Evolutionary conservation across 1,140 invertebrate genomes (phyloP).

Genomic region (Drosophila orena): DNA sequence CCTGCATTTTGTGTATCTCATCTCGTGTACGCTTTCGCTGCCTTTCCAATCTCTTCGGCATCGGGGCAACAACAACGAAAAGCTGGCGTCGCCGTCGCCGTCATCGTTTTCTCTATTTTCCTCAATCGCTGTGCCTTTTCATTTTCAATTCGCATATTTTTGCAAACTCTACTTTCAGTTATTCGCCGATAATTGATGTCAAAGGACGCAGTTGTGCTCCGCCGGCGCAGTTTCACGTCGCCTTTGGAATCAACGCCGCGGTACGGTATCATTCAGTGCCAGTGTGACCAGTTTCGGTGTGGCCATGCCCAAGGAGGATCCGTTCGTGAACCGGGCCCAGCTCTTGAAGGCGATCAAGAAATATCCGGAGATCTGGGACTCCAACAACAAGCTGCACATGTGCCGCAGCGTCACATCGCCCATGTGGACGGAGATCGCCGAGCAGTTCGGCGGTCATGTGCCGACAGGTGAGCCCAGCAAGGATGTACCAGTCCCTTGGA

Average conservation of each 20-base stretch:
- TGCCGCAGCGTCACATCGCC: slow-evolving; percentile 82
- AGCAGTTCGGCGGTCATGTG: slow-evolving; percentile 82
- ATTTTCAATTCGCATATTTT: slow-evolving; percentile 85
- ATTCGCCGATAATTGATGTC: slow-evolving; percentile 85
- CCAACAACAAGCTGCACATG: slow-evolving; percentile 82
- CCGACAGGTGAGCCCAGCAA: slow-evolving; percentile 73
- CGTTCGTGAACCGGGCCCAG: slow-evolving; percentile 80
- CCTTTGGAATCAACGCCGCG: slow-evolving; percentile 16
- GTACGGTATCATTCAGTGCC: slow-evolving; percentile 10
- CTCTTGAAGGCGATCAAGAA: slow-evolving; percentile 82
- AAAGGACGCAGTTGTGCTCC: slow-evolving; percentile 84
- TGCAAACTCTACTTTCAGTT: slow-evolving; percentile 85
- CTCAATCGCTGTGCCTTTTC: slow-evolving; percentile 84
- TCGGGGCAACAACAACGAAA: slow-evolving; percentile 48
- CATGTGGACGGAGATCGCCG: slow-evolving; percentile 84
- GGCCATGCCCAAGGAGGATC: slow-evolving; percentile 81
- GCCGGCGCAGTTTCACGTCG: slow-evolving; percentile 52
- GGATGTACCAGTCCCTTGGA: neutral
- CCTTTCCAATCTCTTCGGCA: slow-evolving; percentile 79
- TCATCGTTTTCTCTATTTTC: slow-evolving; percentile 84
- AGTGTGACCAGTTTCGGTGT: slow-evolving; percentile 3
- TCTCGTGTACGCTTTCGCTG: slow-evolving; percentile 80
- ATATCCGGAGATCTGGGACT: slow-evolving; percentile 83
- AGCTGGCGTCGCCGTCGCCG: slow-evolving; percentile 53
- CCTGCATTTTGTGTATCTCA: slow-evolving; percentile 83